phyloP scores from a whole-genome alignment of 2,888 invertebrate genomes.

The Pachliopta kotzebuea region DNA sequence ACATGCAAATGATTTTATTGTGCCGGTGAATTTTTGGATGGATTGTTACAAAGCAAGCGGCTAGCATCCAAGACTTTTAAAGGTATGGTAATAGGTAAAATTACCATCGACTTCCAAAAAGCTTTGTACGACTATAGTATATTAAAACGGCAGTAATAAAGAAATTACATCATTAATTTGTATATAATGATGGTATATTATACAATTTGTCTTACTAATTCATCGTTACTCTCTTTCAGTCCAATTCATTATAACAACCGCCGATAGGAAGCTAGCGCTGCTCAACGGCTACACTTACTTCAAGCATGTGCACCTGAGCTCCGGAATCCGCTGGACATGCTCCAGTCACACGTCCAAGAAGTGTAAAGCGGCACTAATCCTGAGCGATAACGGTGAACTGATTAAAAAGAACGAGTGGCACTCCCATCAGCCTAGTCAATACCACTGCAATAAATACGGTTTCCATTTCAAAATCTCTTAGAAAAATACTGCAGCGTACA shows the following conservation, averaged over 20 bases:
- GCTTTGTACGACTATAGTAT: no score
- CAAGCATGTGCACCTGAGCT: conserved; percentile 24
- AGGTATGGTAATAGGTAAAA: no score
- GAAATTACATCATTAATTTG: no score
- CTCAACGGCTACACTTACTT: conserved; percentile 32
- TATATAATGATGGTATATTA: no score
- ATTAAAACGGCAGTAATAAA: no score
- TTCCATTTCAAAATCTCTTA: conserved; percentile 14
- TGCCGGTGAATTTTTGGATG: no score
- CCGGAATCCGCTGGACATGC: conserved; percentile 32
- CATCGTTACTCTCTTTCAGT: conserved; percentile 18
- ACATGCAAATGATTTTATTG: no score
- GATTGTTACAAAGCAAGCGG: no score
- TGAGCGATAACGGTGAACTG: conserved; percentile 30
- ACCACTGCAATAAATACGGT: conserved; percentile 6
- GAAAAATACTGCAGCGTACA: neutral
- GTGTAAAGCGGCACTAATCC: conserved; percentile 34
- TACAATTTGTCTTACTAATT: no score
- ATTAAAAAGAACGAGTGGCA: conserved; percentile 33
- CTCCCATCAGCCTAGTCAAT: conserved; percentile 33
- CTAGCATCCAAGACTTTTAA: no score
- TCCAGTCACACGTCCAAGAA: conserved; percentile 32
- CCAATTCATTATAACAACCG: conserved; percentile 23
- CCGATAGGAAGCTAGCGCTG: conserved; percentile 28
- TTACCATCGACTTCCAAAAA: no score